These are phyloP conservation scores for Zaprionus taronus DNA, from an alignment of 1,140 invertebrate genomes.

Conservation along the genomic window DNA sequence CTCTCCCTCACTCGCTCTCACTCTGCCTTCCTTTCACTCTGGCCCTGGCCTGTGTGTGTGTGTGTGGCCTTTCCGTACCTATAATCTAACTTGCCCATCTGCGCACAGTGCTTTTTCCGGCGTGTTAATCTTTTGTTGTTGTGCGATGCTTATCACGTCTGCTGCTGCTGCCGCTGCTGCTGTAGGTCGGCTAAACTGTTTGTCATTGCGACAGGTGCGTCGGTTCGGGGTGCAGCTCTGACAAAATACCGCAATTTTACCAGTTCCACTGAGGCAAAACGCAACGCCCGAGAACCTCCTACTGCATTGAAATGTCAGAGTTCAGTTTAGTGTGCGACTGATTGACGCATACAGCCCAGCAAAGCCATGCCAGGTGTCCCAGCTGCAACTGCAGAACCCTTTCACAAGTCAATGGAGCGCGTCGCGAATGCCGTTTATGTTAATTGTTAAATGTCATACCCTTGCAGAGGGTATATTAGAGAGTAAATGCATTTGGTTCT, in stretches of 20 bases:
- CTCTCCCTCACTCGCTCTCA: not conserved
- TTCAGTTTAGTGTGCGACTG: slow-evolving; percentile 58
- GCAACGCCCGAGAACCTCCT: not conserved
- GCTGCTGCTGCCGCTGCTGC: slow-evolving; percentile 12
- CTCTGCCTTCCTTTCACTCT: slow-evolving; percentile 21
- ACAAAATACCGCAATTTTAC: slow-evolving; percentile 17
- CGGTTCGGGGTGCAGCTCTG: not conserved
- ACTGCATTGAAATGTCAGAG: slow-evolving; percentile 54
- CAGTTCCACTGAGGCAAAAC: not conserved
- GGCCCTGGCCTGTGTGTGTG: slow-evolving; percentile 18
- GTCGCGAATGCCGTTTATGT: slow-evolving; percentile 72
- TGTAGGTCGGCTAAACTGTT: slow-evolving; percentile 35
- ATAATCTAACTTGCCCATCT: slow-evolving; percentile 43
- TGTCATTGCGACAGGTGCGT: slow-evolving; percentile 65
- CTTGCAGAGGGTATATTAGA: not conserved
- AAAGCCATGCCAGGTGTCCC: slow-evolving; percentile 26
- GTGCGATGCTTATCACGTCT: slow-evolving; percentile 69
- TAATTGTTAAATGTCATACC: slow-evolving; percentile 55
- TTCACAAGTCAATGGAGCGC: slow-evolving; percentile 64
- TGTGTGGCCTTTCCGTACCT: slow-evolving; percentile 29
- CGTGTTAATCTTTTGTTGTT: slow-evolving; percentile 70
- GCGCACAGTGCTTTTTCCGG: slow-evolving; percentile 50
- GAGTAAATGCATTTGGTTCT: too few species aligned
- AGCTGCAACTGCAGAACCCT: slow-evolving; percentile 39
- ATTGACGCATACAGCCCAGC: slow-evolving; percentile 50